Evolutionary conservation across 1,140 invertebrate species (phyloP), one percentile per base, ranked within the genome.

Genomic region (Zeugodacus cucurbitae): DNA sequence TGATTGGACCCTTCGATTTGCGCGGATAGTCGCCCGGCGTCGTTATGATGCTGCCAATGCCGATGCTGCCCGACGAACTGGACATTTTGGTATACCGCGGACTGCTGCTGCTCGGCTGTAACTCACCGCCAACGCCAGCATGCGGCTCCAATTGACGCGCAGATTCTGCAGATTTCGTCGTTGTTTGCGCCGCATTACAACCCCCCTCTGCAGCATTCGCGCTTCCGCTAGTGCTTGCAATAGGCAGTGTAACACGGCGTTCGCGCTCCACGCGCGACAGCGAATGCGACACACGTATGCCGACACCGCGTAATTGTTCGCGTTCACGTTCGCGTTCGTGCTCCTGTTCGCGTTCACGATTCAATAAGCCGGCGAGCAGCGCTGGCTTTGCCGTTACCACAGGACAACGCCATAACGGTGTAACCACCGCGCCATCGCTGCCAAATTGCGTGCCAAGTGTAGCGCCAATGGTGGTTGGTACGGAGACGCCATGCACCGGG

Each of bases 1-100:
- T 92, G 26, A 93, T 93, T 37, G 92, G 92, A 14, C 93, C 91
- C 78, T 93, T 93, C 88, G 91, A 92, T 82, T 93, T 93, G 10
- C 92, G 88, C 3, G 91, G 92, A 90, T 93, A 92, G 57, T 93
- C 91, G 1, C 92, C 91, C 0, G 91, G 92, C 6, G 91, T 93
- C 57, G 92, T 93, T 17, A 93, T 93, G 20, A 93, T 93, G 62
- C 90, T 92, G 41, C 90, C 90, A 14, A 91, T 89, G 34, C 92
- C 92, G 20, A 93, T 88, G 67, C 91, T 92, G 67, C 92, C 92
- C 17, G 91, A 92, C 0, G 92, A 93, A 6, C 90, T 91, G 62
- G 91, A 93, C 0, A 91, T 89, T 67, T 93, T 93, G 85, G 88
- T 78, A 58, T 89, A 89, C 7, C 92, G 92, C 29, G 91, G 89